Evolutionary conservation across 2,113 vertebrate species (phyloP), one percentile per base, ranked within the genome.

Genomic region (Lepus europaeus): DNA sequence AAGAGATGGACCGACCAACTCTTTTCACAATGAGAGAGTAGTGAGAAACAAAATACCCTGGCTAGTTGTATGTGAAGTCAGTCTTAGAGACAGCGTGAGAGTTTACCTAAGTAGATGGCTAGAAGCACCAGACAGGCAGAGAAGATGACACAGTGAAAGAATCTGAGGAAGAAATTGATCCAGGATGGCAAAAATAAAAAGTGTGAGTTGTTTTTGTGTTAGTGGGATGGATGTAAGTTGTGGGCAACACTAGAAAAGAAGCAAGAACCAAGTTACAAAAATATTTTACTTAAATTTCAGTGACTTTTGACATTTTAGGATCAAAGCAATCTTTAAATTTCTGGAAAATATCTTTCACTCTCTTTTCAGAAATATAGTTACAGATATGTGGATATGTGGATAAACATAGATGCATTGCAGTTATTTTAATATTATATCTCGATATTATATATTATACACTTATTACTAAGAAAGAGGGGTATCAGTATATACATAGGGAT

Each of bases 351-450:
- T 59, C 25, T 61, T 86, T 74, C 5, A 68, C 8, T 9, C 17
- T 66, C 6, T 93, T 10, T 86, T 95, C 31, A 61, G 29, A 95
- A 82, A 86, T 3, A 89, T n/a, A 45, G 45, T 45, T 7, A 45
- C 6, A 45, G 45, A 45, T 45, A 45, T 45, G 6, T 45, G 6
- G 45, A 45, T 45, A 45, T 45, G 9, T 45, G 7, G 45, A 45
- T 45, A 45, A 45, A 45, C 45, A 59, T 59, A 59, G 56, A 59
- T 14, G 56, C 17, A 59, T 17, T 59, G 10, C 14, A 59, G 12
- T 16, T 59, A 59, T 59, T 59, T 59, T 16, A 11, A 5, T 59
- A 59, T 59, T 59, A 59, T 17, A 56, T 59, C 56, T 59, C 19
- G 19, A 59, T 59, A 19, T 59, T 59, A 59, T 68, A 36, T 72